Evolutionary conservation across 2,888 invertebrate genomes (phyloP).

Genomic region (Drosophila koepferae): DNA sequence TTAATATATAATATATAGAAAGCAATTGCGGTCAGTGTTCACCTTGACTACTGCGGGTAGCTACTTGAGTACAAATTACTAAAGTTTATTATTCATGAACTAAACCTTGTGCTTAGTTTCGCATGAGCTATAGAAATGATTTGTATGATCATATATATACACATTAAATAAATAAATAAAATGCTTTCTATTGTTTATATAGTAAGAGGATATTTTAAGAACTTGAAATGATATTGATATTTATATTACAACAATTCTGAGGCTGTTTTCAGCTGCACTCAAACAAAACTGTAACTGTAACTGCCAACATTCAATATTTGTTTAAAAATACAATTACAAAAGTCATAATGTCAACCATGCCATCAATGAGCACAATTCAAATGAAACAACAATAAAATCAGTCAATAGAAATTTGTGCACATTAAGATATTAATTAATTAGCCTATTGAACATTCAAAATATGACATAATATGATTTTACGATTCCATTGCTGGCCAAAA

Average conservation of each 20-base stretch:
- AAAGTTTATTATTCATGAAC: neutral
- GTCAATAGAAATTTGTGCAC: neutral
- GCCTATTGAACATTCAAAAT: neutral
- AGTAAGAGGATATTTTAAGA: too few relatives aligned
- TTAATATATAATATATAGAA: neutral
- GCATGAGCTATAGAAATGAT: neutral
- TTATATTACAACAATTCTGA: too few relatives aligned
- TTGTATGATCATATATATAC: neutral
- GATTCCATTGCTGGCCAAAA: slow-evolving; percentile 19
- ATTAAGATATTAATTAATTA: neutral
- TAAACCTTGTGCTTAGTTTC: neutral
- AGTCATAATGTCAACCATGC: neutral
- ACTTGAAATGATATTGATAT: too few relatives aligned
- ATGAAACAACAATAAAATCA: neutral
- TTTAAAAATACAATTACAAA: neutral
- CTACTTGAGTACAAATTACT: neutral
- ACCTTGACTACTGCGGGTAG: slow-evolving; percentile 26
- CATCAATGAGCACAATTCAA: neutral
- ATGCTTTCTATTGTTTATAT: too few relatives aligned
- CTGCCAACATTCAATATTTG: neutral
- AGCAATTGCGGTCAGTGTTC: slow-evolving; percentile 8
- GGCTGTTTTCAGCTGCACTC: neutral
- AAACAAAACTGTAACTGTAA: neutral
- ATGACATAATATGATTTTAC: slow-evolving; percentile 1
- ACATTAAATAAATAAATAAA: too few relatives aligned